Conservation (phyloP, 2,113 vertebrate genomes). For the Trogon melanurus region DNA sequence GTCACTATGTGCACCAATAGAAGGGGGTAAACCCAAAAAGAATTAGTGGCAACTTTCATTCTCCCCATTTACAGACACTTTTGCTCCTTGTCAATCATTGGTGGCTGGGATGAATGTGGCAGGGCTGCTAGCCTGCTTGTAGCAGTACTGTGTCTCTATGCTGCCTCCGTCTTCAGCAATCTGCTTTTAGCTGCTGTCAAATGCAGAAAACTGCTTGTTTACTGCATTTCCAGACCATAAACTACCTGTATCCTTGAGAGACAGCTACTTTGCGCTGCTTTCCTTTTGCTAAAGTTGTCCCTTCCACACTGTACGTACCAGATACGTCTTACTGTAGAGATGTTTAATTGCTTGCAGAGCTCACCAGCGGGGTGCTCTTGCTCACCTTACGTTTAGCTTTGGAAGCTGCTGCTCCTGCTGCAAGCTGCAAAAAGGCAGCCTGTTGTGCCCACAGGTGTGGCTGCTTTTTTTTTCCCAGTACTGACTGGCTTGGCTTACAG, state of each 20-base stretch:
- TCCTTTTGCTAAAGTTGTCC: not conserved
- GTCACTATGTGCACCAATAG: accelerated
- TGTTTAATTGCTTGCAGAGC: not conserved
- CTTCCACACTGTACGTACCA: not conserved
- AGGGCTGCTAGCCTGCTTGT: accelerated
- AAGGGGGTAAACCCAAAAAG: not conserved
- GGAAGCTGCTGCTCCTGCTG: not conserved
- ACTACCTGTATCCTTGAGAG: not conserved
- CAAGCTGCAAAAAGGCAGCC: not conserved
- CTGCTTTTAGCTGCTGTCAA: not conserved
- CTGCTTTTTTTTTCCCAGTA: not conserved
- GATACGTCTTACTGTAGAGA: not conserved
- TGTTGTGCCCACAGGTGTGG: not conserved
- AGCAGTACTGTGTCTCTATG: not conserved
- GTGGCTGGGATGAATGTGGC: not conserved
- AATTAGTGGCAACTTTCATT: not conserved
- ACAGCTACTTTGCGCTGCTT: not conserved
- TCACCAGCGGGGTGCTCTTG: not conserved
- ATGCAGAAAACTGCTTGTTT: not conserved
- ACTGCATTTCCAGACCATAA: not conserved
- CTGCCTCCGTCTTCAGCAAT: not conserved
- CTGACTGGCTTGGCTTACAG: not conserved
- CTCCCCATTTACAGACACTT: not conserved
- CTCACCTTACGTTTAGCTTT: not conserved
- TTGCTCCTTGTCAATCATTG: not conserved